Conservation (phyloP, 2,113 vertebrate genomes). For the Microtus montanus region DNA sequence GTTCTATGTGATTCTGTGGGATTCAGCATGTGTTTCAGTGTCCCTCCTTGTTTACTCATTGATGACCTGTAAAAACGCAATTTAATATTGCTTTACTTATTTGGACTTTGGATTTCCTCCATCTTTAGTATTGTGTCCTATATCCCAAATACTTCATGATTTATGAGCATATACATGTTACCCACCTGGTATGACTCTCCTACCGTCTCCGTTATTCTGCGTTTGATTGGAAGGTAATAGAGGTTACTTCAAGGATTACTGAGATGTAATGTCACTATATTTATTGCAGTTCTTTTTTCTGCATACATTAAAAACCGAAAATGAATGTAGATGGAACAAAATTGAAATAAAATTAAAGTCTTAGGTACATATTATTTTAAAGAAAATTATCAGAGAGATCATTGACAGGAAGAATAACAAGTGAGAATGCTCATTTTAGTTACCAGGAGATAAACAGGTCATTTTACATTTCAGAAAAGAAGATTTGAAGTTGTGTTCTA, state of each 20-base stretch:
- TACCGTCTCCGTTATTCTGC: neutral
- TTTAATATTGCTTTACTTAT: neutral
- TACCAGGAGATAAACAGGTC: neutral
- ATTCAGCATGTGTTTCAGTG: neutral
- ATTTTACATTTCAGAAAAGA: conserved; percentile 27
- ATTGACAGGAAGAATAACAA: conserved; percentile 37
- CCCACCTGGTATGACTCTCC: neutral
- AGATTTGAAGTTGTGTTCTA: neutral
- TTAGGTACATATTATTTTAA: conserved; percentile 21
- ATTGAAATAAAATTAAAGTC: conserved; percentile 12
- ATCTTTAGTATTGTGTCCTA: neutral
- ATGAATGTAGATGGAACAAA: neutral
- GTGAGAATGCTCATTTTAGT: conserved; percentile 45
- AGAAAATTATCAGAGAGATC: conserved; percentile 41
- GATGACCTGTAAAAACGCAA: neutral
- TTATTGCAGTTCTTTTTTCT: neutral
- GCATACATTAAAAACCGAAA: neutral
- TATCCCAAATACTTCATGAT: neutral
- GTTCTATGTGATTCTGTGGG: neutral
- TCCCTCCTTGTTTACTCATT: neutral
- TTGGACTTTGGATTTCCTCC: neutral
- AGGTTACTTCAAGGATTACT: neutral
- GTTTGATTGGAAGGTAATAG: neutral
- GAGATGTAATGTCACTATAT: neutral
- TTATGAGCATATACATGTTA: neutral